Evolutionary conservation across 35 echinoderm and acorn worm species (phyloP).

Genomic region (Eucidaris tribuloides): DNA sequence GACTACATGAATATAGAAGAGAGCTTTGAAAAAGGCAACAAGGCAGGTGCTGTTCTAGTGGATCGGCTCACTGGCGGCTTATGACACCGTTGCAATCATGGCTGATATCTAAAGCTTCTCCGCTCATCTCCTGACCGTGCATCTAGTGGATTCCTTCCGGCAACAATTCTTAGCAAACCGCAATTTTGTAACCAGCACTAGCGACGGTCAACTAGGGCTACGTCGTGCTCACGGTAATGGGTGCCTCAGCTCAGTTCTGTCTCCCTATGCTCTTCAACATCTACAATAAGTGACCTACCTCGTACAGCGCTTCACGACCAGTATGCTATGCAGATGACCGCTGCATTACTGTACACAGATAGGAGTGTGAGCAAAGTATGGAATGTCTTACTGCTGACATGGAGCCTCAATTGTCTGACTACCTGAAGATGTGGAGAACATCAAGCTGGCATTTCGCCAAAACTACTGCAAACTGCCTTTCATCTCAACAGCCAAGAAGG

Average conservation of each 20-base stretch:
- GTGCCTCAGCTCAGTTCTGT: constrained; percentile 19
- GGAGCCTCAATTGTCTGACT: constrained; percentile 16
- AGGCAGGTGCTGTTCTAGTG: constrained; percentile 42
- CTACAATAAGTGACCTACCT: constrained; percentile 4
- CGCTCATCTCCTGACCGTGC: not conserved
- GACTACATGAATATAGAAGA: not conserved
- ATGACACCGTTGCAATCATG: constrained; percentile 43
- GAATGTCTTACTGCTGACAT: constrained; percentile 27
- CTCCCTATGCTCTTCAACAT: constrained; percentile 28
- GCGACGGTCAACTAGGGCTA: not conserved
- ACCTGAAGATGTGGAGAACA: not conserved
- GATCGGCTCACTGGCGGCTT: constrained; percentile 35
- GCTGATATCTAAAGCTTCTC: constrained; percentile 20
- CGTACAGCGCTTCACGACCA: not conserved
- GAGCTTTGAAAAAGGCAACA: too few relatives aligned
- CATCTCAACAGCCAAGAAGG: constrained; percentile 15
- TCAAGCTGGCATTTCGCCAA: not conserved
- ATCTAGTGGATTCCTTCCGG: not conserved
- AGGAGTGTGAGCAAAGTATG: not conserved
- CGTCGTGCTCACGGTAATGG: not conserved
- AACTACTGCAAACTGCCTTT: constrained; percentile 5
- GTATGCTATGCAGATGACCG: constrained; percentile 44
- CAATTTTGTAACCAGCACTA: not conserved
- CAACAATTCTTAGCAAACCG: constrained; percentile 21
- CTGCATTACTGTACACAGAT: not conserved